These are phyloP conservation scores for Nipponia nippon DNA, from an alignment of 2,113 vertebrate species.

Conservation along the genomic window DNA sequence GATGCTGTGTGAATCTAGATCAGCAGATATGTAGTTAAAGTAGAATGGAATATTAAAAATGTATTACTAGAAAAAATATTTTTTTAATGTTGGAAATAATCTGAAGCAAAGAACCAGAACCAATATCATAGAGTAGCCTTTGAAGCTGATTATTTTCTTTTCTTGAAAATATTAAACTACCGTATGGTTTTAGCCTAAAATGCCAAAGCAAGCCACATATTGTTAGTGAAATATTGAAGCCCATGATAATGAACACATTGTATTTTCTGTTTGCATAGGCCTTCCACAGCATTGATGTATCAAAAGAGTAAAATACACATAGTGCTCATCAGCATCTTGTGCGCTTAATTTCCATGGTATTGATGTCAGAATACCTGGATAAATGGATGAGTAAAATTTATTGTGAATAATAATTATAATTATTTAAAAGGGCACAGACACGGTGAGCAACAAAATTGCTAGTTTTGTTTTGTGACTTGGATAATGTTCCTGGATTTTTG, in stretches of 20 bases:
- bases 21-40: neutral
- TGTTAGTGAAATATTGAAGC: neutral
- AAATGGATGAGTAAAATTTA: neutral
- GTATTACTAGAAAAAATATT: neutral
- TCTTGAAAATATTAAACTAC: neutral
- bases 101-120: neutral
- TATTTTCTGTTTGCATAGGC: neutral
- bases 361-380: neutral
- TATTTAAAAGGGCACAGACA: neutral
- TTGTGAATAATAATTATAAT: neutral
- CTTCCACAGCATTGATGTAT: neutral
- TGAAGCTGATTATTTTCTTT: neutral
- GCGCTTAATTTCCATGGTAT: rapidly evolving
- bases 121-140: neutral
- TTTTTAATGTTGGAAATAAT: neutral
- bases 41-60: neutral
- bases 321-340: neutral
- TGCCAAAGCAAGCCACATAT: neutral
- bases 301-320: neutral
- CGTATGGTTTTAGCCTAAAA: neutral
- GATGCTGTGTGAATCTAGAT: neutral
- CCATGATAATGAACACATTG: neutral
- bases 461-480: neutral
- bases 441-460: neutral
- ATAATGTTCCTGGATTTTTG: neutral